These are phyloP conservation scores for Apostichopus californicus DNA, from an alignment of 35 echinoderm and acorn worm genomes.

Conservation along the genomic window DNA sequence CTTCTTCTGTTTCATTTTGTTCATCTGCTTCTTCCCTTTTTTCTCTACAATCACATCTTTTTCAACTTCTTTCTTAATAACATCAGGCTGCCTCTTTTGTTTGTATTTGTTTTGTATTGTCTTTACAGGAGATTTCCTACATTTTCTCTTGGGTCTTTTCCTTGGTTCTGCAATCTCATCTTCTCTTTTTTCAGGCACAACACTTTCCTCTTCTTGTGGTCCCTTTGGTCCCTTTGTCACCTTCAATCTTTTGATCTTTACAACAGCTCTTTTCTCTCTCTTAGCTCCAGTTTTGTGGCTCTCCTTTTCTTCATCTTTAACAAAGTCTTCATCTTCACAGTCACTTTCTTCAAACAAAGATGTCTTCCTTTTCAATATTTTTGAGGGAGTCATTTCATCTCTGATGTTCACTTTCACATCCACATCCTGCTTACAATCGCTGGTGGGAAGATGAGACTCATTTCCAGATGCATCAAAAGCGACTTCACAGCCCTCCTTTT, in stretches of 20 bases:
- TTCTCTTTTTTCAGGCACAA: background rate
- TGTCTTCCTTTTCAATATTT: background rate
- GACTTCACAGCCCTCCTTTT: background rate
- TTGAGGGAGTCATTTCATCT: background rate
- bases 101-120: background rate
- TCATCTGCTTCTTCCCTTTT: background rate
- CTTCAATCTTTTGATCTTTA: background rate
- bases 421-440: background rate
- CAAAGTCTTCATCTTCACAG: background rate
- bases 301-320: background rate
- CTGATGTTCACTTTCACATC: background rate
- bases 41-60: background rate
- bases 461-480: background rate
- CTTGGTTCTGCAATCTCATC: background rate
- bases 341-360: constrained; percentile 20
- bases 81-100: background rate
- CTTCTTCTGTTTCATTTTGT: background rate
- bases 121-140: background rate
- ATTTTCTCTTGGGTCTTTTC: constrained; percentile 17
- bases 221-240: background rate
- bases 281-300: background rate
- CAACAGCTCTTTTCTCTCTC: constrained; percentile 39
- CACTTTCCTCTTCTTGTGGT: background rate
- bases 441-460: background rate
- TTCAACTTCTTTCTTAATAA: background rate